A percentile compares a stretch with the other conserved stretches of the same genome.
phyloP scores from a whole-genome alignment of 2,797 vertebrate species.

The Darevskia mixta region DNA sequence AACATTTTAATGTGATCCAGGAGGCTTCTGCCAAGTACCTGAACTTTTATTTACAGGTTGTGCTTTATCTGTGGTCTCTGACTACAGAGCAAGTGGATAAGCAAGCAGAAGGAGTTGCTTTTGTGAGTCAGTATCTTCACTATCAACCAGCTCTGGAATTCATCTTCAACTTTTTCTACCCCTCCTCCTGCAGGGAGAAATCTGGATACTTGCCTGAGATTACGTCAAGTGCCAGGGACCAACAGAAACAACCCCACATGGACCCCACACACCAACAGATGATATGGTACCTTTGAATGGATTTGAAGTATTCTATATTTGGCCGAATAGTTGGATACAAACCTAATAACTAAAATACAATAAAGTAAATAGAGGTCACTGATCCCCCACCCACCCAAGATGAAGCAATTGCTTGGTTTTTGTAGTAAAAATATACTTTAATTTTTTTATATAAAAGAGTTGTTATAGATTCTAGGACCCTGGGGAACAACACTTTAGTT shows the following conservation, averaged over 20 bases:
- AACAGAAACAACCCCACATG: background rate
- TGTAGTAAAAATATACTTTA: background rate
- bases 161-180: background rate
- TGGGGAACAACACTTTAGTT: conserved; percentile 11
- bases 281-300: background rate
- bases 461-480: background rate
- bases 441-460: background rate
- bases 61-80: background rate
- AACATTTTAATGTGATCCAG: background rate
- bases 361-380: background rate
- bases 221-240: background rate
- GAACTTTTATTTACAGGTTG: background rate
- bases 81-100: background rate
- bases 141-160: too few relatives aligned
- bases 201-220: background rate
- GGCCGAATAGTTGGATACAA: background rate
- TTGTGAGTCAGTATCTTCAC: background rate
- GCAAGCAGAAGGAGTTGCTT: background rate
- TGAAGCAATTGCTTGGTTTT: background rate
- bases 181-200: background rate
- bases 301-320: background rate
- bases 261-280: background rate
- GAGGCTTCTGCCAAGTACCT: background rate
- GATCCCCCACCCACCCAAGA: background rate
- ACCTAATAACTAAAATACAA: background rate